Evolutionary conservation across 2,888 invertebrate genomes (phyloP).

Genomic region (Erannis defoliaria): DNA sequence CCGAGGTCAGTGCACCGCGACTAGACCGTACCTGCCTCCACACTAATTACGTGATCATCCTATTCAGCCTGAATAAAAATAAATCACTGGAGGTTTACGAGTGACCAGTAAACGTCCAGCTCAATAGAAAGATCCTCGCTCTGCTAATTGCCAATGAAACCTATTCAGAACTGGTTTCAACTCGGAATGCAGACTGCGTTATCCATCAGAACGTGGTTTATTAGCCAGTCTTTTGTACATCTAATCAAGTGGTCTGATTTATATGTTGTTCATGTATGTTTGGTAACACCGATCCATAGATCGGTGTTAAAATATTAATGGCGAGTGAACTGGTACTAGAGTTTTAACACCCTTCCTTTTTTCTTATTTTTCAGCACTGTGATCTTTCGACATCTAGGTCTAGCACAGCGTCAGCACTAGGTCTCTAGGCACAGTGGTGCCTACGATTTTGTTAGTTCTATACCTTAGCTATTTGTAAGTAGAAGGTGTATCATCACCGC

Average conservation of each 20-base stretch:
- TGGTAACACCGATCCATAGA: neutral
- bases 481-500: too few species aligned
- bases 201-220: slow-evolving; percentile 36
- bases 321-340: neutral
- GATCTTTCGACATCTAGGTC: too few species aligned
- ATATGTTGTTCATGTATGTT: neutral
- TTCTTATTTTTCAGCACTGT: too few species aligned
- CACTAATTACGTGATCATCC: slow-evolving; percentile 56
- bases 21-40: slow-evolving; percentile 57
- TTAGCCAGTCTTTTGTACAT: slow-evolving; percentile 28
- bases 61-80: slow-evolving; percentile 25
- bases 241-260: slow-evolving; percentile 23
- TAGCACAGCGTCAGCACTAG: too few species aligned
- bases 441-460: too few species aligned
- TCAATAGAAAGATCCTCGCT: slow-evolving; percentile 17
- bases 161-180: slow-evolving; percentile 41
- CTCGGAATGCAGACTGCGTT: slow-evolving; percentile 42
- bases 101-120: slow-evolving; percentile 10
- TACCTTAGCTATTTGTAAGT: too few species aligned
- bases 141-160: slow-evolving; percentile 33
- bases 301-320: slow-evolving; percentile 3
- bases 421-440: too few species aligned
- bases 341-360: neutral
- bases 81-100: slow-evolving; percentile 20
- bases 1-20: slow-evolving; percentile 65